Evolutionary conservation across 2,797 vertebrate genomes (phyloP).

Genomic region (Anomalospiza imberbis): DNA sequence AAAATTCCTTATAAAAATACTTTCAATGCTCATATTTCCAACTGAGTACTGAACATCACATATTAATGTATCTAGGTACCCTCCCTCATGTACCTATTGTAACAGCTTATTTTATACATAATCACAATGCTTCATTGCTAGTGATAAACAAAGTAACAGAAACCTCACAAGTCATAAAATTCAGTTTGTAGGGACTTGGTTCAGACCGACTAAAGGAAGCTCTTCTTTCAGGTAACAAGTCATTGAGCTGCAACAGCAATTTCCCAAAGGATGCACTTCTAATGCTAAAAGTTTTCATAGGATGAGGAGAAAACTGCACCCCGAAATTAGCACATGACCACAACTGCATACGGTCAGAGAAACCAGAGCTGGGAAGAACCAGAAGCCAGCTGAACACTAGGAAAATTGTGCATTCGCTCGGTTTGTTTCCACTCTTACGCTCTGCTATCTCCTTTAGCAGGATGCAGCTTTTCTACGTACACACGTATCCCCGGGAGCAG

Average conservation of each 20-base stretch:
- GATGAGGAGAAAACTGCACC: background rate
- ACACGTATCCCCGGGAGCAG: accelerated
- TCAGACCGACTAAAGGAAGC: background rate
- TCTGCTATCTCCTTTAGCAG: background rate
- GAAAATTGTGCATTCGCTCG: accelerated
- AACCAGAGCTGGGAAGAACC: background rate
- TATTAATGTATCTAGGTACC: background rate
- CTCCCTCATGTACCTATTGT: background rate
- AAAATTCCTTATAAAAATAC: background rate
- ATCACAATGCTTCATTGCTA: background rate
- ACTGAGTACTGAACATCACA: accelerated
- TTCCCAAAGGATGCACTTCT: background rate
- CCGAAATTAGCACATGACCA: background rate
- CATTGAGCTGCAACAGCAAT: background rate
- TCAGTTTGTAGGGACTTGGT: background rate
- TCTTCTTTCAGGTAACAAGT: background rate
- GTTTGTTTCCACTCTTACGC: background rate
- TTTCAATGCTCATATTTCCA: background rate
- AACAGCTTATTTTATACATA: background rate
- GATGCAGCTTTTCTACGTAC: accelerated
- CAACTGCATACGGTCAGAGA: accelerated
- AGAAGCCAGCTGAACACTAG: background rate
- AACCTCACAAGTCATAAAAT: background rate
- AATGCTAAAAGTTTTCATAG: background rate
- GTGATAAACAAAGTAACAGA: background rate